Conservation (phyloP, 2,113 vertebrate genomes). For the Asarcornis scutulata region DNA sequence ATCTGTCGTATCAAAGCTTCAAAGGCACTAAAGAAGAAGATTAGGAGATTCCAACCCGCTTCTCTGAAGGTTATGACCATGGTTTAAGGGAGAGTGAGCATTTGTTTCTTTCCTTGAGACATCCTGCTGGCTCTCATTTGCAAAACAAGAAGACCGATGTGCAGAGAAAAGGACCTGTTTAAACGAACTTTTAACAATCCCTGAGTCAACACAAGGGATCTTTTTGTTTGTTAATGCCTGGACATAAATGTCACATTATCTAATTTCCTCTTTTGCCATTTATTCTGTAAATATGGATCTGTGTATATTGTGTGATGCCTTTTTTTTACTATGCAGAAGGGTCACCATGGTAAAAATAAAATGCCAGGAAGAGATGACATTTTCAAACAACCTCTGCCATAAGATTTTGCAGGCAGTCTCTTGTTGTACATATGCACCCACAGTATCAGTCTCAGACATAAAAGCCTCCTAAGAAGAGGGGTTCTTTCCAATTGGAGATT, state of each 20-base stretch:
- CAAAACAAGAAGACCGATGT: neutral
- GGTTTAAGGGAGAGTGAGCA: slow-evolving; percentile 77
- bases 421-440: neutral
- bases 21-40: slow-evolving; percentile 92
- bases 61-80: slow-evolving; percentile 95
- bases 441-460: neutral
- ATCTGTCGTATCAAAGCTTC: slow-evolving; percentile 94
- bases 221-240: neutral
- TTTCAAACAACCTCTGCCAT: neutral
- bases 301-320: slow-evolving; percentile 22
- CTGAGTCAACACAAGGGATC: neutral
- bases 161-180: neutral
- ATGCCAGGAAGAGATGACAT: neutral
- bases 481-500: neutral
- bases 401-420: neutral
- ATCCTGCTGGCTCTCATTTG: neutral
- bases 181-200: neutral
- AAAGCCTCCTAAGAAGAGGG: neutral
- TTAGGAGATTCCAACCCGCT: slow-evolving; percentile 90
- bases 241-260: neutral
- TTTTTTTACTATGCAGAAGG: neutral
- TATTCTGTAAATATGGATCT: slow-evolving; percentile 45
- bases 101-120: neutral
- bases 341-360: neutral
- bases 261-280: slow-evolving; percentile 24